These are phyloP conservation scores for human (Homo sapiens) DNA, from an alignment of 2,113 vertebrate species.

Conservation along the genomic window GRCh38 chr13:29010501-29011000, in stretches of 20 bases:
- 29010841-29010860: accelerated
- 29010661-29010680: accelerated
- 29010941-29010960: neutral
- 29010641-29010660: neutral
- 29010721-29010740: neutral
- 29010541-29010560: neutral
- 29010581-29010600: accelerated
- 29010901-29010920: neutral
- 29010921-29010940: too few species aligned
- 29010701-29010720: neutral
- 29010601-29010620: too few species aligned
- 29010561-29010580: neutral
- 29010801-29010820: neutral
- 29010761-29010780: neutral
- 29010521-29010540: neutral
- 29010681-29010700: neutral
- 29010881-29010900: neutral
- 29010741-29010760: neutral
- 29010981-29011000: neutral
- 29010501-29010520: neutral
- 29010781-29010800: neutral
- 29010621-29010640: neutral
- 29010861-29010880: neutral
- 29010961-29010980: neutral
- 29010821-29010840: neutral